These are phyloP conservation scores for Lochmaea crataegi DNA, from an alignment of 2,888 invertebrate genomes.

Conservation along the genomic window DNA sequence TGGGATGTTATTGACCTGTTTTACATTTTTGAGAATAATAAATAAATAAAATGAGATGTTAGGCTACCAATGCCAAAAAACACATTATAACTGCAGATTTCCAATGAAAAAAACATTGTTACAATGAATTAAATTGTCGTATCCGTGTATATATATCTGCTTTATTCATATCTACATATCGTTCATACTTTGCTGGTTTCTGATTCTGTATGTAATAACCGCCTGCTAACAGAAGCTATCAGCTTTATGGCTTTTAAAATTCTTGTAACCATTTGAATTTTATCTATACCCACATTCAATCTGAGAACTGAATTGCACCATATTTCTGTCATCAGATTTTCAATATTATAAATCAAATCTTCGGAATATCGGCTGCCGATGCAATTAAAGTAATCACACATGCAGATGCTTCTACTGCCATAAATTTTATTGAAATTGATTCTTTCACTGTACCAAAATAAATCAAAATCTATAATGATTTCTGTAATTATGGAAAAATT, in stretches of 20 bases:
- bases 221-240: slow-evolving; percentile 1
- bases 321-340: slow-evolving; percentile 24
- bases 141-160: no score
- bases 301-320: neutral
- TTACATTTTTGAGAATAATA: no score
- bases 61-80: no score
- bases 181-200: neutral
- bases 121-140: no score
- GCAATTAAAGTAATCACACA: slow-evolving; percentile 22
- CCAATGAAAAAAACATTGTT: no score
- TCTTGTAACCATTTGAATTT: neutral
- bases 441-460: neutral
- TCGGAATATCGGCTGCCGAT: slow-evolving; percentile 25
- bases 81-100: no score
- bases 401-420: slow-evolving; percentile 17
- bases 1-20: no score
- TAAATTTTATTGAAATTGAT: slow-evolving; percentile 20
- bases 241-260: neutral
- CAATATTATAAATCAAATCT: slow-evolving; percentile 26
- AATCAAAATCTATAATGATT: no score
- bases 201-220: neutral
- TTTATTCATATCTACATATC: no score
- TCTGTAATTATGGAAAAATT: no score
- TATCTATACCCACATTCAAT: neutral
- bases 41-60: no score